phyloP scores from a whole-genome alignment of 2,113 vertebrate genomes.

The Lepus americanus region DNA sequence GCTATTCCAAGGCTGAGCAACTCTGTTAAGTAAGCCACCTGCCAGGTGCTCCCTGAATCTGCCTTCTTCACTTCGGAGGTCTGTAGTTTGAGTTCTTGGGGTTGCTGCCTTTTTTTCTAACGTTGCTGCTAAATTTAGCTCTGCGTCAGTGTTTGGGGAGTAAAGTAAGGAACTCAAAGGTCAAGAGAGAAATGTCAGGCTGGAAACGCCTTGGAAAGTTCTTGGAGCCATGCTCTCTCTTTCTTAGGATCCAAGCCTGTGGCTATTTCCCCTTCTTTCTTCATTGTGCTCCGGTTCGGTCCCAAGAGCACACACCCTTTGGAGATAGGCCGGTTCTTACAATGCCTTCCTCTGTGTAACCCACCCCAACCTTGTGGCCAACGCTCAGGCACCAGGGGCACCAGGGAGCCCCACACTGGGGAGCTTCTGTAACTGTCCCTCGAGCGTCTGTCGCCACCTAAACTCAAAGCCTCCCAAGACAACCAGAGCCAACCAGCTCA shows the following conservation, averaged over 20 bases:
- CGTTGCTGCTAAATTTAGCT: conserved; percentile 57
- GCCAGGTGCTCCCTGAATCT: neutral
- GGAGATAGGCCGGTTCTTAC: neutral
- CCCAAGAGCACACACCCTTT: neutral
- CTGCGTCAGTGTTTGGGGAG: conserved; percentile 2
- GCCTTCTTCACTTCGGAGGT: neutral
- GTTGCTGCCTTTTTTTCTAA: conserved; percentile 30
- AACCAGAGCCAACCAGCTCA: neutral
- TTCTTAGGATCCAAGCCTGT: conserved; percentile 26
- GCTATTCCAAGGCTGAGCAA: neutral
- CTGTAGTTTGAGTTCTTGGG: neutral
- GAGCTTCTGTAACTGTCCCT: neutral
- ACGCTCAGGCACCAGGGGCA: neutral
- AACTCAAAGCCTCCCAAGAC: neutral
- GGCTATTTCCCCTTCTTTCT: conserved; percentile 72
- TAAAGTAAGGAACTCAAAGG: conserved; percentile 60
- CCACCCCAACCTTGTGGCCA: neutral
- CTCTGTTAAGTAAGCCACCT: neutral
- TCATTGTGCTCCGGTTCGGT: conserved; percentile 35
- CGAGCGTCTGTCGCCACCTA: neutral
- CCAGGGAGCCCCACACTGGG: neutral
- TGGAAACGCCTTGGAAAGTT: conserved; percentile 77
- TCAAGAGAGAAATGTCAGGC: conserved; percentile 75
- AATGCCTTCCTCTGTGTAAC: conserved; percentile 60
- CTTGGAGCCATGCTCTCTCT: neutral